Evolutionary conservation across 2,888 invertebrate genomes (phyloP), one percentile per base, ranked within the genome.

Genomic region (Macrosoma leucophasiata): DNA sequence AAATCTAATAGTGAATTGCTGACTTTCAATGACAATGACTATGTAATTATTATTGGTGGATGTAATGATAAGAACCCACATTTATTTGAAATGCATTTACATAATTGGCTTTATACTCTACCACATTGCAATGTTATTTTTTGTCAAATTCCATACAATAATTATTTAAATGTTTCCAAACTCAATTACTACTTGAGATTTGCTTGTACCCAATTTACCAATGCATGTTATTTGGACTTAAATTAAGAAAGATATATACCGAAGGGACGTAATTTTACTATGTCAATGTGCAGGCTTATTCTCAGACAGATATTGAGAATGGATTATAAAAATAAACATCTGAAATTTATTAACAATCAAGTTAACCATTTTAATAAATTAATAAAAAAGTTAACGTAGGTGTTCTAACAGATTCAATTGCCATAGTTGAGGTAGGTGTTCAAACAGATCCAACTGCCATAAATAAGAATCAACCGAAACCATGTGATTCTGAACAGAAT

Each of bases 71-170:
- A n/a, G n/a, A 13, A 26, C 6, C 26, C 26, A 3, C 9, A 15
- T 11, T 14, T 11, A 3, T 26, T 26, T 4, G 17, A 26, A 17
- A 14, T 17, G 12, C 14, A 6, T 8, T 3, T 22, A 11, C 8
- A 29, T 11, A 29, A 29, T 4, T 29, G 14, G 11, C 12, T 29
- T 2, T 22, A 20, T 9, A 13, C 3, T 2, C 12, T 29, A 6
- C 5, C n/a, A n/a, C 13, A 20, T n/a, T 15, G 21, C 11, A 22
- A 29, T 29, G 11, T 29, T 10, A 29, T 15, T 4, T 7, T 29
- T 7, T 29, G 29, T 15, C 21, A 29, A 22, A 29, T 29, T 1
- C 29, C 29, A 4, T 29, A 29, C 10, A 29, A 29, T 15, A 10
- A 21, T n/a, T 10, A 10, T 11, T 13, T 29, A 22, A 29, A 14